A percentile compares a stretch with the other conserved stretches of the same genome.
Conservation (phyloP, 1,140 invertebrate species). For the Drosophila teissieri region DNA sequence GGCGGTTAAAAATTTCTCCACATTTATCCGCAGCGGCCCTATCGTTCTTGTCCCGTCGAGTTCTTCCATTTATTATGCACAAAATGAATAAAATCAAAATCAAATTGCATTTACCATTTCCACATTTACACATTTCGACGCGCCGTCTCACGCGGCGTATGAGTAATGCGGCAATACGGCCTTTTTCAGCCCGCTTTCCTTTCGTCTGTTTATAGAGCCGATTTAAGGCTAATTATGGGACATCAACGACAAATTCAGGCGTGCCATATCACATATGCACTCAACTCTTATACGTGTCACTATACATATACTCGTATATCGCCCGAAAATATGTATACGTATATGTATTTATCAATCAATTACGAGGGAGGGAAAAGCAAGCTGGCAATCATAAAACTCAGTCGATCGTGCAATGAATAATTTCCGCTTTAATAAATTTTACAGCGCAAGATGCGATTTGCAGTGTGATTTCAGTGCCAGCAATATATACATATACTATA, state of each 20-base stretch:
- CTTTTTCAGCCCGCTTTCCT: slow-evolving; percentile 1
- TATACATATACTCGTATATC: background rate
- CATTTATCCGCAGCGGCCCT: slow-evolving; percentile 6
- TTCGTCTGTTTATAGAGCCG: slow-evolving; percentile 30
- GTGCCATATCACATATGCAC: slow-evolving; percentile 20
- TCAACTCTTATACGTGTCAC: background rate
- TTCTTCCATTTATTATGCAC: slow-evolving; percentile 42
- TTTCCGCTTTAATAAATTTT: slow-evolving; percentile 84
- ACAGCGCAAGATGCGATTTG: slow-evolving; percentile 80
- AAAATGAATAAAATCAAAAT: slow-evolving; percentile 62
- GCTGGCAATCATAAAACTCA: slow-evolving; percentile 74
- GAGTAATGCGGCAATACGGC: slow-evolving; percentile 24
- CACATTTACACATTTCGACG: background rate
- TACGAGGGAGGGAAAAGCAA: slow-evolving; percentile 16
- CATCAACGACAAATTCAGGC: slow-evolving; percentile 44
- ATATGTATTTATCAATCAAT: slow-evolving; percentile 35
- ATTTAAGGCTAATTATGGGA: slow-evolving; percentile 52
- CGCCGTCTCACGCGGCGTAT: slow-evolving; percentile 23
- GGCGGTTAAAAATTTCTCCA: slow-evolving; percentile 26
- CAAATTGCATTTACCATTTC: slow-evolving; percentile 36
- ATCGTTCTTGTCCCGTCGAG: slow-evolving; percentile 1
- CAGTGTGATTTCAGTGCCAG: slow-evolving; percentile 53
- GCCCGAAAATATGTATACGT: background rate
- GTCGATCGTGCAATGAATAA: slow-evolving; percentile 84
- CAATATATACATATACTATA: background rate